Evolutionary conservation across 1,140 invertebrate genomes (phyloP).

Genomic region (Drosophila aff.): DNA sequence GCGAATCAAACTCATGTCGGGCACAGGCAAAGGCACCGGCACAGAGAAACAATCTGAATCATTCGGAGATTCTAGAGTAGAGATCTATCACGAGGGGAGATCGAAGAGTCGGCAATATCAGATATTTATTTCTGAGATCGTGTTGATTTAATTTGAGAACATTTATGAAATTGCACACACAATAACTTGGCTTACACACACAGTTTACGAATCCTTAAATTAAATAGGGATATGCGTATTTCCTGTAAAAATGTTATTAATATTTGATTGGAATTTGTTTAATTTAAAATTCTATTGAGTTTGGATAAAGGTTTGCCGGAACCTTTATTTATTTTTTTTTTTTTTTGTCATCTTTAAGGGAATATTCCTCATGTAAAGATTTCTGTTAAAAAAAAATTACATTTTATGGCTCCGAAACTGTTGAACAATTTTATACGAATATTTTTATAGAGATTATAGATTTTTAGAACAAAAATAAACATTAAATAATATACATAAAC

Average conservation of each 20-base stretch:
- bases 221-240: no score
- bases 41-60: conserved; percentile 49
- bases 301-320: neutral
- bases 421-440: no score
- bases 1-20: conserved; percentile 42
- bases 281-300: neutral
- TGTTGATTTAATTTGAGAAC: neutral
- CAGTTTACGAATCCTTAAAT: neutral
- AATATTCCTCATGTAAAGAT: no score
- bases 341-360: no score
- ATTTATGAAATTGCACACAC: neutral
- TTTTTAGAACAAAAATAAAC: neutral
- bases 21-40: conserved; percentile 30
- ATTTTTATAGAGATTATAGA: neutral
- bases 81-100: conserved; percentile 30
- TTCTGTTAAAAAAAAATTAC: no score
- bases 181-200: neutral
- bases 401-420: no score
- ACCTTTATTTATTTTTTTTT: no score
- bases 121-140: neutral
- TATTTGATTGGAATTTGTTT: no score
- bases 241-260: no score
- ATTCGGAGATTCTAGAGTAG: conserved; percentile 44
- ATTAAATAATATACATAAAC: neutral
- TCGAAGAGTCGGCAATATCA: neutral